A percentile compares a stretch with the other conserved stretches of the same genome.
Evolutionary conservation across 2,797 vertebrate species (phyloP).

Genomic region (Iguana delicatissima): DNA sequence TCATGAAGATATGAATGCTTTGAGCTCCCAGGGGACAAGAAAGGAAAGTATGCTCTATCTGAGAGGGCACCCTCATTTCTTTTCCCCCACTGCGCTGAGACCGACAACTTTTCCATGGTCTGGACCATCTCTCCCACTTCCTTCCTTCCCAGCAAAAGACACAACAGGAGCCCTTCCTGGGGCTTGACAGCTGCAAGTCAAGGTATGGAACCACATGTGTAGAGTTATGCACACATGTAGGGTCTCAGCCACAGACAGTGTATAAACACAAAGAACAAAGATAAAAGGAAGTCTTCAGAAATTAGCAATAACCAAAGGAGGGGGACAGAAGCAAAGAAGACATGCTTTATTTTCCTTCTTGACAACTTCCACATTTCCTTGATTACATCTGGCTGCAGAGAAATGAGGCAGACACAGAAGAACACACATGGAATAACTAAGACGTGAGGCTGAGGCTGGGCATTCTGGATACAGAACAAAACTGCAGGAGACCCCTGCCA

Average conservation of each 20-base stretch:
- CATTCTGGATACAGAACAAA: constrained; percentile 33
- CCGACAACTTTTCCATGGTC: too few species aligned
- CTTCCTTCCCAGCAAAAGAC: too few species aligned
- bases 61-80: too few species aligned
- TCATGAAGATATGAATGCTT: too few species aligned
- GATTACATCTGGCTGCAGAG: constrained; percentile 49
- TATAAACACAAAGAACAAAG: constrained; percentile 10
- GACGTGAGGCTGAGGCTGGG: constrained; percentile 6
- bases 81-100: too few species aligned
- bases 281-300: constrained; percentile 16
- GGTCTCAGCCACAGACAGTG: accelerated
- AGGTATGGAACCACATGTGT: too few species aligned
- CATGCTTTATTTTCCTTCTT: constrained; percentile 43
- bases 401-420: constrained; percentile 42
- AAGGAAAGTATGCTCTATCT: too few species aligned
- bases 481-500: constrained; percentile 14
- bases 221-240: too few species aligned
- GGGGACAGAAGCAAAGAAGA: not conserved
- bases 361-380: constrained; percentile 38
- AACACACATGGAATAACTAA: constrained; percentile 52
- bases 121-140: too few species aligned
- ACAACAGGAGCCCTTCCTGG: too few species aligned
- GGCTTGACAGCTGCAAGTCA: too few species aligned
- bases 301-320: not conserved
- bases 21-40: too few species aligned